A percentile compares a stretch with the other conserved stretches of the same genome.
Evolutionary conservation across 92 coral and sea anemone species (phyloP).

Genomic region (Actinernus sp.): DNA sequence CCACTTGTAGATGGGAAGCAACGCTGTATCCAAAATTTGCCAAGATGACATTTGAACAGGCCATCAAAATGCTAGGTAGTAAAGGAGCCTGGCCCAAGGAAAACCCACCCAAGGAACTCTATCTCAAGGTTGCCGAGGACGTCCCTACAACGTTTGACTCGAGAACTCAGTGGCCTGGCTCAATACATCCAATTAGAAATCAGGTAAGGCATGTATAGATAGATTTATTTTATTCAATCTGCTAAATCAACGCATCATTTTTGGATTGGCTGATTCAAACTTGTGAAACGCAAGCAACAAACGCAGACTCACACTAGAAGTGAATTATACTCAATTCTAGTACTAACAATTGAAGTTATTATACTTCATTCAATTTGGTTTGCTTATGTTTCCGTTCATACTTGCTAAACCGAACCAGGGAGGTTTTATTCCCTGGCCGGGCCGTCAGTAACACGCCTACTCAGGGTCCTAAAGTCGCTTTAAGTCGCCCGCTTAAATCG

Average conservation of each 20-base stretch:
- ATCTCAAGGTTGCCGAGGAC: slow-evolving; percentile 14
- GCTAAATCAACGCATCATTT: neutral
- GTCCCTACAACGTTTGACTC: slow-evolving; percentile 76
- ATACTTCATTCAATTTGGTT: too few species aligned
- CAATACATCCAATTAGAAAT: slow-evolving; percentile 82
- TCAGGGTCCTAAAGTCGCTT: too few species aligned
- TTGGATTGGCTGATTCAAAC: neutral
- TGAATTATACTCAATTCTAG: too few species aligned
- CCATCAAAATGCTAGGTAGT: slow-evolving; percentile 67
- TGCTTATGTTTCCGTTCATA: too few species aligned
- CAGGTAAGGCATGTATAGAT: slow-evolving; percentile 68
- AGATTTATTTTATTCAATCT: neutral
- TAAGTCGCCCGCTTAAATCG: too few species aligned
- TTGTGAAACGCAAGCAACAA: too few species aligned
- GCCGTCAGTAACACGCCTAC: too few species aligned
- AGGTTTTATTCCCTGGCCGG: too few species aligned
- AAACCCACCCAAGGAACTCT: slow-evolving; percentile 40
- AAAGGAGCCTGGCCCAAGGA: slow-evolving; percentile 62
- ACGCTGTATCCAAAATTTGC: slow-evolving; percentile 67
- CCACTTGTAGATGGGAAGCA: slow-evolving; percentile 71
- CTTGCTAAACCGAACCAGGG: too few species aligned
- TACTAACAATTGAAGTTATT: too few species aligned
- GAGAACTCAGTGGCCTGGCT: slow-evolving; percentile 85
- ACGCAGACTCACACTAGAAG: too few species aligned
- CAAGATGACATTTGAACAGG: slow-evolving; percentile 50